These are phyloP conservation scores for Phyllostomus hastatus DNA, from an alignment of 2,113 vertebrate species.

Conservation along the genomic window DNA sequence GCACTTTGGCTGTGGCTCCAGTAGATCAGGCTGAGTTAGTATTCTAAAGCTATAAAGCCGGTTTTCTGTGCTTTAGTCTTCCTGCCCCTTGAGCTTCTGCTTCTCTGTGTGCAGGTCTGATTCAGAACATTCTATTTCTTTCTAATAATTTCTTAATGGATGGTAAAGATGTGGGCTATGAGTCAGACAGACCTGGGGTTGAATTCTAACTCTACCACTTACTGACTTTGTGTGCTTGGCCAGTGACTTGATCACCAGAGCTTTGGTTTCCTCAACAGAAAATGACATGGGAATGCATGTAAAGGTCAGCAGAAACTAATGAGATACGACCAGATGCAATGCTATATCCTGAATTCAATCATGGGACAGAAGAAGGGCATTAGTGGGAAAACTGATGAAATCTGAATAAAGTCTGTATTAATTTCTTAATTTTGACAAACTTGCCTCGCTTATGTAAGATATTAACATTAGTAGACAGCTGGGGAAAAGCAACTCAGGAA, in stretches of 20 bases:
- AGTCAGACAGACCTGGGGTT: neutral
- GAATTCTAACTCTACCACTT: neutral
- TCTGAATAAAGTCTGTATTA: neutral
- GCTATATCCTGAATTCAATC: neutral
- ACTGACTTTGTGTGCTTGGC: neutral
- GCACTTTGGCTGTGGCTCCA: neutral
- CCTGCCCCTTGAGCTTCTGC: neutral
- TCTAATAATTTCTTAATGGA: slow-evolving; percentile 43
- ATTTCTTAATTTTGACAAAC: slow-evolving; percentile 5
- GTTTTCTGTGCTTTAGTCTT: neutral
- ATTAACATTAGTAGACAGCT: neutral
- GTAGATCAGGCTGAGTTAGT: slow-evolving; percentile 26
- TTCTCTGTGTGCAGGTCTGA: slow-evolving; percentile 21
- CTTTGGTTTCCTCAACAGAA: slow-evolving; percentile 18
- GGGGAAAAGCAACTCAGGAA: neutral
- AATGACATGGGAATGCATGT: neutral
- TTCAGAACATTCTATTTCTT: slow-evolving; percentile 33
- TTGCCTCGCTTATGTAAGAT: neutral
- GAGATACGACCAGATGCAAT: neutral
- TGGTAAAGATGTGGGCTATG: slow-evolving; percentile 23
- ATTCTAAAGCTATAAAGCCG: slow-evolving; percentile 51
- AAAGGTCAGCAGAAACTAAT: neutral
- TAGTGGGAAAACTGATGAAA: neutral
- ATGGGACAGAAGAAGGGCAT: neutral
- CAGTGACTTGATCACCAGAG: neutral